phyloP scores from a whole-genome alignment of 2,113 vertebrate genomes.

The Panurus biarmicus region DNA sequence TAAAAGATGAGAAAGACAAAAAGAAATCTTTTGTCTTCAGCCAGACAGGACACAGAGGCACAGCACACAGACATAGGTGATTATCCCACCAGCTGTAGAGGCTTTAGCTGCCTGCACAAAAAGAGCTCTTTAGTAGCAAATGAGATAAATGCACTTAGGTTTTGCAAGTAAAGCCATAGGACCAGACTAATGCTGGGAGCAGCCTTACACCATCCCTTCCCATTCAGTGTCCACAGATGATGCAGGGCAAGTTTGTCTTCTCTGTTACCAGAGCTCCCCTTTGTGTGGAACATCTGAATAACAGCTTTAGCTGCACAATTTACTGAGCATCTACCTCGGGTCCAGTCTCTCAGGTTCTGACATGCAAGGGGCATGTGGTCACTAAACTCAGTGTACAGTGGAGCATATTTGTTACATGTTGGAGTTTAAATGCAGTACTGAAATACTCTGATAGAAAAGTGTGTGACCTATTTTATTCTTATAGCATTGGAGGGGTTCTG shows the following conservation, averaged over 20 bases:
- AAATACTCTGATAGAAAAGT: background rate
- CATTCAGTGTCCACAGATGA: fast-evolving
- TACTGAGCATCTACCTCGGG: no score
- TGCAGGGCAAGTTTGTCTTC: background rate
- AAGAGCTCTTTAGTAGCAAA: background rate
- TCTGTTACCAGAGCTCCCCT: conserved; percentile 27
- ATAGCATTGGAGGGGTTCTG: background rate
- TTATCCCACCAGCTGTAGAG: background rate
- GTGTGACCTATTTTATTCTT: background rate
- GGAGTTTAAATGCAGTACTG: background rate
- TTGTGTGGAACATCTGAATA: background rate
- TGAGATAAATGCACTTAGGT: background rate
- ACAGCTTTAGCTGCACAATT: background rate
- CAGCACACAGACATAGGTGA: background rate
- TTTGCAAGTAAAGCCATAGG: background rate
- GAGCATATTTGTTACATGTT: background rate
- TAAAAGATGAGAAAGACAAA: background rate
- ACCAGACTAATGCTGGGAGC: background rate
- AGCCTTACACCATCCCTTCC: background rate
- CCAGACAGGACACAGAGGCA: background rate
- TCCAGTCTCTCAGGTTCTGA: background rate
- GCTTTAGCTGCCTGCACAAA: background rate
- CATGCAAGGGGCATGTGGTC: background rate
- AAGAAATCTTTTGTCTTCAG: background rate
- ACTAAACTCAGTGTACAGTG: background rate